These are phyloP conservation scores for Amiota minor DNA, from an alignment of 2,888 invertebrate species.

Conservation along the genomic window DNA sequence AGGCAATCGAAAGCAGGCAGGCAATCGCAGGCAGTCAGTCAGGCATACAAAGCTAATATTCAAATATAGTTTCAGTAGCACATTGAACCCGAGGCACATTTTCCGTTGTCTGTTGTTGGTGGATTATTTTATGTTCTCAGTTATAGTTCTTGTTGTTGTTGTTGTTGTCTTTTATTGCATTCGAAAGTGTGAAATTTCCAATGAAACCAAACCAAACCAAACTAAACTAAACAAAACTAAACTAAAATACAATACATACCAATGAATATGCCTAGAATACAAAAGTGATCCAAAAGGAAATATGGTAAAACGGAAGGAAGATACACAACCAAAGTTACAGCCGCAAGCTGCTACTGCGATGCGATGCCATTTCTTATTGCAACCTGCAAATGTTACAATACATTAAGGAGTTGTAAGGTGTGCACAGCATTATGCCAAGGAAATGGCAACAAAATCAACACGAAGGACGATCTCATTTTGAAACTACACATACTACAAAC, in stretches of 20 bases:
- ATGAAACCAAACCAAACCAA: no score
- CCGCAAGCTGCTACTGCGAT: not conserved
- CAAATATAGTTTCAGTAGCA: constrained; percentile 49
- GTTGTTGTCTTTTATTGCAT: constrained; percentile 18
- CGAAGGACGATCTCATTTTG: not conserved
- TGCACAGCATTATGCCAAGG: no score
- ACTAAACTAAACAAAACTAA: no score
- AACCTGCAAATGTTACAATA: not conserved
- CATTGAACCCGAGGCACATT: constrained; percentile 50
- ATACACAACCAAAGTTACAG: constrained; percentile 4
- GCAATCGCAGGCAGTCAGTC: no score
- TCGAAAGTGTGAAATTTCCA: constrained; percentile 20
- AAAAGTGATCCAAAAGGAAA: not conserved
- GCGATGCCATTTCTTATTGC: not conserved
- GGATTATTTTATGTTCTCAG: no score
- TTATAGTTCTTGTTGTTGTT: constrained; percentile 21
- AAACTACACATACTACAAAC: not conserved
- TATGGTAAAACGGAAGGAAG: not conserved
- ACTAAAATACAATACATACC: no score
- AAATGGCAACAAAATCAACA: no score
- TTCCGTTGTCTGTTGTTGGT: no score
- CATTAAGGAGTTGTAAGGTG: not conserved
- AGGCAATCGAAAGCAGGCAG: no score
- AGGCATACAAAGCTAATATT: constrained; percentile 47
- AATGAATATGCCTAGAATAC: no score